Evolutionary conservation across 2,888 invertebrate species (phyloP).

Genomic region (Gortyna flavago): DNA sequence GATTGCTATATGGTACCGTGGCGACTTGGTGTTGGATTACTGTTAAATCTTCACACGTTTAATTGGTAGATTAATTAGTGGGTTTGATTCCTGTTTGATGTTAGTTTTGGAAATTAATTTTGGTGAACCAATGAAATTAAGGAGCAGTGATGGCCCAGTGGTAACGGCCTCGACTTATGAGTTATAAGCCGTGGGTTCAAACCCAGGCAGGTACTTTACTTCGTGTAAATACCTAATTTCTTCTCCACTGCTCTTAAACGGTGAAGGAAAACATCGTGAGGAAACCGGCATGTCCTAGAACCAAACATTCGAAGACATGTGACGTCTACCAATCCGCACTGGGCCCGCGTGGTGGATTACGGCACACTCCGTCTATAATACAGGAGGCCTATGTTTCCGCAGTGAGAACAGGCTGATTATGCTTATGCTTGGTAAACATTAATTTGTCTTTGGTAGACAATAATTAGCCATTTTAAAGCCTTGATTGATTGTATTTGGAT

Average conservation of each 20-base stretch:
- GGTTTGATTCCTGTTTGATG: constrained; percentile 28
- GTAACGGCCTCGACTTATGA: background rate
- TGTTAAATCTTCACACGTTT: constrained; percentile 73
- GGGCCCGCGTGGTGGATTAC: too few relatives aligned
- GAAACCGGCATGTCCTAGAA: too few relatives aligned
- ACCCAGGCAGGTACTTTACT: accelerated
- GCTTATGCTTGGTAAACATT: background rate
- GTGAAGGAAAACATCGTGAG: background rate
- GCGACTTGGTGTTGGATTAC: constrained; percentile 63
- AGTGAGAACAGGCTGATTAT: background rate
- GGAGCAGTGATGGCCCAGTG: background rate
- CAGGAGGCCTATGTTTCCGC: background rate
- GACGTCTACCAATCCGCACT: too few relatives aligned
- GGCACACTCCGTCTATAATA: background rate
- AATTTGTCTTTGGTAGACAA: background rate
- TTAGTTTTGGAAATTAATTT: constrained; percentile 6
- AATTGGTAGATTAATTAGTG: constrained; percentile 69
- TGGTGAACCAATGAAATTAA: background rate
- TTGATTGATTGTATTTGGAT: background rate
- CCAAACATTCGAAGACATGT: too few relatives aligned
- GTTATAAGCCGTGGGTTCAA: background rate
- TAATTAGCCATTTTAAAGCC: background rate
- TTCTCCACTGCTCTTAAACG: background rate
- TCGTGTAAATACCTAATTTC: too few relatives aligned
- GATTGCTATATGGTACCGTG: constrained; percentile 61